A percentile compares a stretch with the other conserved stretches of the same genome.
These are phyloP conservation scores for Petrolisthes cinctipes DNA, from an alignment of 2,888 invertebrate genomes.

Conservation along the genomic window DNA sequence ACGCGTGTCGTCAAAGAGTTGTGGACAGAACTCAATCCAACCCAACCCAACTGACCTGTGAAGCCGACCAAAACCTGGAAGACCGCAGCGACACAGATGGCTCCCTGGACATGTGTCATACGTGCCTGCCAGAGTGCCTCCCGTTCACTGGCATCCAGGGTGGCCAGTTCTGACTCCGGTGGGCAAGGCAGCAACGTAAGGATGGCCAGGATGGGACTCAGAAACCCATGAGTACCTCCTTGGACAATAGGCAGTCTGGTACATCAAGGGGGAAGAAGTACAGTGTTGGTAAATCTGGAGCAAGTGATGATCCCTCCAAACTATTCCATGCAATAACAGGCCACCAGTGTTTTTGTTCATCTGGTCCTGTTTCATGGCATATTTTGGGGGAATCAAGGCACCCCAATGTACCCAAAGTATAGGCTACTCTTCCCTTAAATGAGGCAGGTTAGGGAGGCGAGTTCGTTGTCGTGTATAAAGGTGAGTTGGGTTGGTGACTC, in stretches of 20 bases:
- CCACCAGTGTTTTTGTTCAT: too few species aligned
- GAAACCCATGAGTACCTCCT: constrained; percentile 83
- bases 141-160: constrained; percentile 74
- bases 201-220: constrained; percentile 83
- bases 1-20: too few species aligned
- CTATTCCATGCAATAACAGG: too few species aligned
- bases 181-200: constrained; percentile 82
- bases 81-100: constrained; percentile 83
- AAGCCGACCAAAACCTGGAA: constrained; percentile 82
- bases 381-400: too few species aligned
- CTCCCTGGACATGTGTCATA: constrained; percentile 86
- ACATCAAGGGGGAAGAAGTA: background rate
- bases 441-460: too few species aligned
- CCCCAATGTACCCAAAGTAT: too few species aligned
- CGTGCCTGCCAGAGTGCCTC: constrained; percentile 80
- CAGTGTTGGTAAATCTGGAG: background rate
- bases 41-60: constrained; percentile 67
- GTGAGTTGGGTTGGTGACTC: too few species aligned
- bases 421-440: too few species aligned
- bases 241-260: constrained; percentile 68
- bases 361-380: too few species aligned
- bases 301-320: too few species aligned
- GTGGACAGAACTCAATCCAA: too few species aligned
- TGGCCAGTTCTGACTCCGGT: constrained; percentile 70
- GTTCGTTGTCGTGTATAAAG: too few species aligned